A percentile compares a stretch with the other conserved stretches of the same genome.
These are phyloP conservation scores for Lanistes nyassanus DNA, from an alignment of 1,140 invertebrate genomes.

Conservation along the genomic window DNA sequence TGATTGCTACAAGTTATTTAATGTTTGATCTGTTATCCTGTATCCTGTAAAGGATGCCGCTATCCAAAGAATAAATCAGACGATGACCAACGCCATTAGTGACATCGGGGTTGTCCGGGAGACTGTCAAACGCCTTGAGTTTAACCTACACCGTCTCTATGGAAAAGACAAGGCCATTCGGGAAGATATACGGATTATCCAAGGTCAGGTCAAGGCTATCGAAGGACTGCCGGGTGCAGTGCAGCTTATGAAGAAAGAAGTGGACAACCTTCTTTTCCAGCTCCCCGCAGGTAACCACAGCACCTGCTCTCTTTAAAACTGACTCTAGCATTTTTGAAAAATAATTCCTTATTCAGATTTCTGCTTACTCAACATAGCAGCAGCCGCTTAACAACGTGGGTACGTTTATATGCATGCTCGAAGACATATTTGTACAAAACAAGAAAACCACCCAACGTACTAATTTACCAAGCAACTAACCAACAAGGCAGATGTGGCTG, in stretches of 20 bases:
- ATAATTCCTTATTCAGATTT: no score
- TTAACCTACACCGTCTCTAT: slow-evolving; percentile 38
- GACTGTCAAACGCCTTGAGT: slow-evolving; percentile 46
- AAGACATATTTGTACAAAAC: no score
- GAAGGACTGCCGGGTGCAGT: neutral
- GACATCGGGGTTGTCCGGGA: slow-evolving; percentile 34
- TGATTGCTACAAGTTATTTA: no score
- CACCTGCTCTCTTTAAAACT: neutral
- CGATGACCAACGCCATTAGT: slow-evolving; percentile 33
- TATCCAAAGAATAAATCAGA: slow-evolving; percentile 41
- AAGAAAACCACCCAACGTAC: no score
- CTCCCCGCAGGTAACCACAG: slow-evolving; percentile 51
- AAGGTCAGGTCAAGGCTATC: slow-evolving; percentile 19
- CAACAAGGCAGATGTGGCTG: no score
- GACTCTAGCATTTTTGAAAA: no score
- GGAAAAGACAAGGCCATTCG: slow-evolving; percentile 33
- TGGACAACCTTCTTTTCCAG: slow-evolving; percentile 46
- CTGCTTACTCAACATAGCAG: no score
- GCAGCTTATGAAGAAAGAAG: slow-evolving; percentile 41
- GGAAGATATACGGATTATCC: slow-evolving; percentile 31
- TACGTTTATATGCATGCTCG: no score
- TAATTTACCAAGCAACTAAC: no score
- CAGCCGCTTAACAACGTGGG: no score
- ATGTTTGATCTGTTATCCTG: neutral
- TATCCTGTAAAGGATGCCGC: slow-evolving; percentile 28